Evolutionary conservation across 2,888 invertebrate genomes (phyloP).

Genomic region (Mimumesa dahlbomi): DNA sequence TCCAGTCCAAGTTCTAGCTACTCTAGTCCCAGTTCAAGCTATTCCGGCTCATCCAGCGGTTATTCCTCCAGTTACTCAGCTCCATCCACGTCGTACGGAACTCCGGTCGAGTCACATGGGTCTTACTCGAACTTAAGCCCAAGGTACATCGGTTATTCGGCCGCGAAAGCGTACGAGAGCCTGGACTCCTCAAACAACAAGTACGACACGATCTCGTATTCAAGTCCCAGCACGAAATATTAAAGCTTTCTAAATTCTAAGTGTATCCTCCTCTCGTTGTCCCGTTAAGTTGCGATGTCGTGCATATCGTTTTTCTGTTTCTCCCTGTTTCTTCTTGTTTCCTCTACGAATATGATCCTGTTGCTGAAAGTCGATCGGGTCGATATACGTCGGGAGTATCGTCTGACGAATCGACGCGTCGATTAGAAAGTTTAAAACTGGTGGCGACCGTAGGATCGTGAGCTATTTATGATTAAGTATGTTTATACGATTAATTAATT

Average conservation of each 20-base stretch:
- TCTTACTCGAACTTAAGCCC: slow-evolving; percentile 71
- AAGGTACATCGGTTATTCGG: slow-evolving; percentile 67
- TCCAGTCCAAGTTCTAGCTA: slow-evolving; percentile 37
- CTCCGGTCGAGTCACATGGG: slow-evolving; percentile 65
- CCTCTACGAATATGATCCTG: not conserved
- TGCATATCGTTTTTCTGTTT: no score
- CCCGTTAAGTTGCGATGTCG: not conserved
- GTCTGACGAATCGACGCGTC: not conserved
- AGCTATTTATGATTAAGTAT: slow-evolving; percentile 23
- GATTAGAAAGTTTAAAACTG: slow-evolving; percentile 11
- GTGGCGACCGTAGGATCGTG: slow-evolving; percentile 7
- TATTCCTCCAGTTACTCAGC: slow-evolving; percentile 62
- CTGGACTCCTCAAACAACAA: slow-evolving; percentile 57
- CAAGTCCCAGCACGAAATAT: slow-evolving; percentile 72
- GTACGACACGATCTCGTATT: slow-evolving; percentile 79
- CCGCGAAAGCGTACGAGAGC: slow-evolving; percentile 60
- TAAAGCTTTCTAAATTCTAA: slow-evolving; percentile 25
- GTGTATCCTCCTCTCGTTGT: not conserved
- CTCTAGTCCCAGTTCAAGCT: slow-evolving; percentile 35
- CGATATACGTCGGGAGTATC: not conserved
- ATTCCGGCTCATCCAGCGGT: slow-evolving; percentile 53
- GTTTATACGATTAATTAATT: slow-evolving; percentile 30
- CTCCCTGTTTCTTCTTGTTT: no score
- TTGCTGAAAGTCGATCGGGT: not conserved
- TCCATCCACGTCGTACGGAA: slow-evolving; percentile 63